Conservation (phyloP, 2,797 vertebrate species). For the Linurgus olivaceus region DNA sequence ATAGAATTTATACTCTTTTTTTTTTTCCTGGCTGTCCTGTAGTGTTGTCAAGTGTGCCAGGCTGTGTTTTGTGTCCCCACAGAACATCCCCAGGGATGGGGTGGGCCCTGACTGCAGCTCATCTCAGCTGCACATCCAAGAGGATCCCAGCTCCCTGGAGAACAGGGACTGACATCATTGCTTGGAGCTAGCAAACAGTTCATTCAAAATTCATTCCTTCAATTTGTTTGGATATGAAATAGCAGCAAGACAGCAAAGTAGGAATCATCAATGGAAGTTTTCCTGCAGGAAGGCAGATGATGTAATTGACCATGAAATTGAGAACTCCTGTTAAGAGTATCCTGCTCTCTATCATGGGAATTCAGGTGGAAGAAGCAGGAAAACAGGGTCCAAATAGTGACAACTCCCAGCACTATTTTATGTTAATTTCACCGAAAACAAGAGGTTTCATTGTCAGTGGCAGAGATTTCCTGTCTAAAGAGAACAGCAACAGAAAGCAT, state of each 20-base stretch:
- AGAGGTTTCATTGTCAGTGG: constrained; percentile 8
- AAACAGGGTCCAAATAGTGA: background rate
- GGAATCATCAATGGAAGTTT: background rate
- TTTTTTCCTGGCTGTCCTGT: background rate
- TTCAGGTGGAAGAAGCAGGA: background rate
- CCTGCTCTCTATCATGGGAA: background rate
- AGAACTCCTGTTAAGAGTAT: background rate
- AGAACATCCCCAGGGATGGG: background rate
- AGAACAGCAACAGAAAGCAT: background rate
- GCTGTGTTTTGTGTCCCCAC: background rate
- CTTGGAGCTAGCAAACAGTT: background rate
- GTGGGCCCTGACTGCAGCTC: background rate
- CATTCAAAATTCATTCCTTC: background rate
- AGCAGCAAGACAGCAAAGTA: constrained; percentile 1
- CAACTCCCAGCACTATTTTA: background rate
- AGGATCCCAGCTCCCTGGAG: background rate
- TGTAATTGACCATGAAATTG: background rate
- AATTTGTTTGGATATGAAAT: background rate
- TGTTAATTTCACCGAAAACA: background rate
- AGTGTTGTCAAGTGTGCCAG: background rate
- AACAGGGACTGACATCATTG: background rate
- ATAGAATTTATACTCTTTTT: background rate
- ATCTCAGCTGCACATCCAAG: background rate
- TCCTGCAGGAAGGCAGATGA: background rate
- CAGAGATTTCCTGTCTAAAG: background rate